phyloP scores from a whole-genome alignment of 2,797 vertebrate genomes.

The Naso thynnoides region DNA sequence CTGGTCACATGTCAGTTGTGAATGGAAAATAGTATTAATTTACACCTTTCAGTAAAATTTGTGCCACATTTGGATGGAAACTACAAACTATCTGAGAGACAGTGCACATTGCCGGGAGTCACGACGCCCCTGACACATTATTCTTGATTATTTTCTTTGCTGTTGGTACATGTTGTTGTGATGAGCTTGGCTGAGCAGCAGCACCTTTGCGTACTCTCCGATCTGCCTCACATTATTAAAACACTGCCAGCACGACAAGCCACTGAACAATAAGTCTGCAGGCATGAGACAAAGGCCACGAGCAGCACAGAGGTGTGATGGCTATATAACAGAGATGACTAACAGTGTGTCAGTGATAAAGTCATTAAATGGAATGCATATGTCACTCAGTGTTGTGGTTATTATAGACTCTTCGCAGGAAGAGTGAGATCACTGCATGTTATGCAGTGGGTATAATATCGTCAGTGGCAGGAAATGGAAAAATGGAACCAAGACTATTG shows the following conservation, averaged over 20 bases:
- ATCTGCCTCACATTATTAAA: conserved; percentile 49
- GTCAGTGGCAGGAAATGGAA: background rate
- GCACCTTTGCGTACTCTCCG: conserved; percentile 15
- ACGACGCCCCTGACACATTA: background rate
- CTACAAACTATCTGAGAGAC: background rate
- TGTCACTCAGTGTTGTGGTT: conserved; percentile 31
- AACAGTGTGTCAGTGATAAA: conserved; percentile 37
- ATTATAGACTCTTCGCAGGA: conserved; percentile 13
- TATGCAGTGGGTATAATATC: background rate
- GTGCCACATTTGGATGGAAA: background rate
- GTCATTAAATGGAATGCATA: conserved; percentile 34
- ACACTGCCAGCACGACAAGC: conserved; percentile 29
- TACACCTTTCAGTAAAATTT: background rate
- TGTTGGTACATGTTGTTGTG: conserved; percentile 33
- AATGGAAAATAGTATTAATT: background rate
- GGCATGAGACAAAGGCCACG: background rate
- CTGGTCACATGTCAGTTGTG: background rate
- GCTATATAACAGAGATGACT: conserved; percentile 26
- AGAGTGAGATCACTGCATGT: conserved; percentile 13
- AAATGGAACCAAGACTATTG: background rate
- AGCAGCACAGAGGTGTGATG: conserved; percentile 28
- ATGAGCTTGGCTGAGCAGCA: conserved; percentile 42
- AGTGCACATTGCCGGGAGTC: background rate
- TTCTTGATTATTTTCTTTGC: conserved; percentile 33
- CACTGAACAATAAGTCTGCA: conserved; percentile 33